Conservation (phyloP, 2,113 vertebrate genomes). For the Spermophilus dauricus region DNA sequence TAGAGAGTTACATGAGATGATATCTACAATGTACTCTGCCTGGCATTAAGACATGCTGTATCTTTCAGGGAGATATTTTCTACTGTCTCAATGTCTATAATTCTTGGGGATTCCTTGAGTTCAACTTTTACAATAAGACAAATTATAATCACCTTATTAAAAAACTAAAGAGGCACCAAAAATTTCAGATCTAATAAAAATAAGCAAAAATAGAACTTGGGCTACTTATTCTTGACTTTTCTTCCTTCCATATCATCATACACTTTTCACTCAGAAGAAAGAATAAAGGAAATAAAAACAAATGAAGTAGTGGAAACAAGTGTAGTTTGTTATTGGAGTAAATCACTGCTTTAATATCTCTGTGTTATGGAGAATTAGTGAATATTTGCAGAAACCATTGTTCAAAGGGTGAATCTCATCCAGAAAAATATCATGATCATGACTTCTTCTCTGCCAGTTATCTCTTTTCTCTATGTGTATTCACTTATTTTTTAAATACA, state of each 20-base stretch:
- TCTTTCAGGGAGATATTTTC: constrained; percentile 8
- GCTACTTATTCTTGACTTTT: background rate
- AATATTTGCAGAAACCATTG: constrained; percentile 13
- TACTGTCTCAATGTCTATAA: background rate
- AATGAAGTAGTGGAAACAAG: background rate
- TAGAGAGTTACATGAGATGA: background rate
- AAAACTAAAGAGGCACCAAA: background rate
- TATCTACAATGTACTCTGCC: background rate
- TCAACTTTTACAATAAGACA: background rate
- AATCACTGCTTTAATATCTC: background rate
- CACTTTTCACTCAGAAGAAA: background rate
- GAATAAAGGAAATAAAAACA: background rate
- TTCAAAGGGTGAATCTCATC: background rate
- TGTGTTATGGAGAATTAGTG: background rate
- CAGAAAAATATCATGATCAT: background rate
- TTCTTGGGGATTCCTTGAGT: background rate
- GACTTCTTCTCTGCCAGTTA: background rate
- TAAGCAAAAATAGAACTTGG: background rate
- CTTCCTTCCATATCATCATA: background rate
- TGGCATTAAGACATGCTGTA: background rate
- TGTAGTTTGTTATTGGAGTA: background rate
- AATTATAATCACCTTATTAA: background rate
- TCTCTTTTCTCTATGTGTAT: background rate
- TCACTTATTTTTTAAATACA: background rate
- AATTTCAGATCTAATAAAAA: background rate